phyloP scores from a whole-genome alignment of 2,888 invertebrate species.

The Eupelmus urozonus region DNA sequence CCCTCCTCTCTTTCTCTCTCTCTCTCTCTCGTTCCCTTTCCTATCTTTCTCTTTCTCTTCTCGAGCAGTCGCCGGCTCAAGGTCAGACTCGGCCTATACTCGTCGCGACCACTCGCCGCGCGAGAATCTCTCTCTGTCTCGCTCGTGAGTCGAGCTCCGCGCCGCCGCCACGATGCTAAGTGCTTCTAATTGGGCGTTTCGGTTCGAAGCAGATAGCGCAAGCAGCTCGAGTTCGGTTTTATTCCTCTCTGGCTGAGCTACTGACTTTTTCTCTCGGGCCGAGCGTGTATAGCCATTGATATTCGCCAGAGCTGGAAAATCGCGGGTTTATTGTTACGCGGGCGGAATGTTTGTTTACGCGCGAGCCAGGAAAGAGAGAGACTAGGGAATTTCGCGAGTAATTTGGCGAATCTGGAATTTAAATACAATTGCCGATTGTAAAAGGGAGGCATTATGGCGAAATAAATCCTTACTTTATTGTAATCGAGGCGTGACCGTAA shows the following conservation, averaged over 20 bases:
- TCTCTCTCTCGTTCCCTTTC: conserved; percentile 18
- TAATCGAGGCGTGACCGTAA: conserved; percentile 49
- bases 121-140: conserved; percentile 15
- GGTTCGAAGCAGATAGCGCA: not conserved
- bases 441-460: conserved; percentile 16
- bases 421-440: conserved; percentile 64
- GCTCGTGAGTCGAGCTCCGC: too few relatives aligned
- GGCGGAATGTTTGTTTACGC: conserved; percentile 2
- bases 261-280: not conserved
- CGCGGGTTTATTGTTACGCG: not conserved
- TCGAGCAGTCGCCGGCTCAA: conserved; percentile 12
- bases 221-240: too few relatives aligned
- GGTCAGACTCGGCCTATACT: conserved; percentile 16
- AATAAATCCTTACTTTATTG: conserved; percentile 48
- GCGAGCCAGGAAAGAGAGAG: too few relatives aligned
- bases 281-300: not conserved
- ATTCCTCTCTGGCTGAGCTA: conserved; percentile 3
- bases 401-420: conserved; percentile 61
- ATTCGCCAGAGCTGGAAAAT: not conserved
- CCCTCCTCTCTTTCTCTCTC: not conserved
- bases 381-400: conserved; percentile 11
- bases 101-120: not conserved
- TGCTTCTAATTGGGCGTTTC: conserved; percentile 46
- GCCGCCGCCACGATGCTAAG: conserved; percentile 23
- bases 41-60: not conserved